Percentiles rank a stretch among this genome's conserved stretches.
phyloP scores from a whole-genome alignment of 1,140 invertebrate genomes.

The Philotrypesis tridentata region DNA sequence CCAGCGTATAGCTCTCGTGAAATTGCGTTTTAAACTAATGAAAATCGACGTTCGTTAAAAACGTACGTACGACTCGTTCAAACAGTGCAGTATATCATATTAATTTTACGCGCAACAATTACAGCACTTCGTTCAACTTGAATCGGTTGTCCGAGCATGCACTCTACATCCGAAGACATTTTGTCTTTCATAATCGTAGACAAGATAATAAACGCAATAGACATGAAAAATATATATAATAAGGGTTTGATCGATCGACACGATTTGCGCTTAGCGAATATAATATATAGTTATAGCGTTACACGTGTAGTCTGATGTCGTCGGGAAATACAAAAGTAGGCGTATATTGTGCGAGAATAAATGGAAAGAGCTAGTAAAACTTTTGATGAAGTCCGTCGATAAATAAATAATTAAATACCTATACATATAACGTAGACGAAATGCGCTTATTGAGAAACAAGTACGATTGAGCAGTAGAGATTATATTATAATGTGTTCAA shows the following conservation, averaged over 20 bases:
- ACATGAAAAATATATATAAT: not conserved
- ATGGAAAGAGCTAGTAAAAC: slow-evolving; percentile 16
- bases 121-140: too few species aligned
- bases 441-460: slow-evolving; percentile 22
- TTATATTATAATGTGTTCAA: slow-evolving; percentile 16
- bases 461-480: slow-evolving; percentile 7
- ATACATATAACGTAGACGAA: not conserved
- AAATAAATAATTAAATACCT: not conserved
- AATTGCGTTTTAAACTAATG: not conserved
- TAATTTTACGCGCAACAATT: too few species aligned
- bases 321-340: not conserved
- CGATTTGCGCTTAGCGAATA: not conserved
- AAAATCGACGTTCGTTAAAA: too few species aligned
- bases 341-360: not conserved
- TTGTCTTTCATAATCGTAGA: not conserved
- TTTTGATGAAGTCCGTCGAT: slow-evolving; percentile 22
- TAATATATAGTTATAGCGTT: not conserved
- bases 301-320: slow-evolving; percentile 4
- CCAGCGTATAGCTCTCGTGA: too few species aligned
- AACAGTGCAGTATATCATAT: too few species aligned
- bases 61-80: not conserved
- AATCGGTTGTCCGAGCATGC: too few species aligned
- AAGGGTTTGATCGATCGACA: not conserved
- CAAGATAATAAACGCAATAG: not conserved
- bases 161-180: too few species aligned